A percentile compares a stretch with the other conserved stretches of the same genome.
Conservation (phyloP, 2,888 invertebrate genomes). For the Liodrosophila aerea region DNA sequence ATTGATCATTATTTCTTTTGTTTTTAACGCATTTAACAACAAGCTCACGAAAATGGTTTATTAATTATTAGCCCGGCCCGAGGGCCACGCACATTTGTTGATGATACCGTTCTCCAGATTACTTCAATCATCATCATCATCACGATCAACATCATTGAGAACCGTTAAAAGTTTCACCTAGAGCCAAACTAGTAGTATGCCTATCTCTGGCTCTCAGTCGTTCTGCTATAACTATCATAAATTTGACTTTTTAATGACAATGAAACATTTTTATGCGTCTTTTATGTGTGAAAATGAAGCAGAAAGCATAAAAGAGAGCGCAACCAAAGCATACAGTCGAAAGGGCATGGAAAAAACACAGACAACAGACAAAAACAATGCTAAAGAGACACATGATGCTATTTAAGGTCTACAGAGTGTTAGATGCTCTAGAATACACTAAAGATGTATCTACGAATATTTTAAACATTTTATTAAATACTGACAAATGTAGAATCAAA, state of each 20-base stretch:
- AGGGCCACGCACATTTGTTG: constrained; percentile 27
- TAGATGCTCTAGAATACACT: not conserved
- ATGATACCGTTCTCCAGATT: constrained; percentile 57
- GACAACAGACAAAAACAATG: constrained; percentile 26
- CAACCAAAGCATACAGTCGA: constrained; percentile 23
- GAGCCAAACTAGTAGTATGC: constrained; percentile 39
- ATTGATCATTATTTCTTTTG: constrained; percentile 2
- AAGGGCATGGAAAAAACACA: constrained; percentile 42
- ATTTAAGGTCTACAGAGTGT: not conserved
- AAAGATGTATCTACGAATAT: too few relatives aligned
- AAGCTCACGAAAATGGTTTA: constrained; percentile 25
- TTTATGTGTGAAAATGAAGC: constrained; percentile 75
- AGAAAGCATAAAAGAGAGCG: constrained; percentile 43
- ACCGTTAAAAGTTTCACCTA: constrained; percentile 66
- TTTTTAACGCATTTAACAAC: constrained; percentile 31
- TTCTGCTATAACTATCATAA: constrained; percentile 58
- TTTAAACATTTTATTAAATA: too few relatives aligned
- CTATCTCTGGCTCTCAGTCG: constrained; percentile 36
- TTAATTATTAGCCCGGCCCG: constrained; percentile 59
- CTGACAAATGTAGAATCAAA: too few relatives aligned
- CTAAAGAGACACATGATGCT: not conserved
- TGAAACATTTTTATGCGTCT: constrained; percentile 65
- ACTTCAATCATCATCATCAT: not conserved
- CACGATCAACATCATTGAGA: not conserved
- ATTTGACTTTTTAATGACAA: constrained; percentile 74